Percentiles rank a stretch among this genome's conserved stretches.
phyloP scores from a whole-genome alignment of 53 echinoderm and acorn worm species.

The Holothuria leucospilota region DNA sequence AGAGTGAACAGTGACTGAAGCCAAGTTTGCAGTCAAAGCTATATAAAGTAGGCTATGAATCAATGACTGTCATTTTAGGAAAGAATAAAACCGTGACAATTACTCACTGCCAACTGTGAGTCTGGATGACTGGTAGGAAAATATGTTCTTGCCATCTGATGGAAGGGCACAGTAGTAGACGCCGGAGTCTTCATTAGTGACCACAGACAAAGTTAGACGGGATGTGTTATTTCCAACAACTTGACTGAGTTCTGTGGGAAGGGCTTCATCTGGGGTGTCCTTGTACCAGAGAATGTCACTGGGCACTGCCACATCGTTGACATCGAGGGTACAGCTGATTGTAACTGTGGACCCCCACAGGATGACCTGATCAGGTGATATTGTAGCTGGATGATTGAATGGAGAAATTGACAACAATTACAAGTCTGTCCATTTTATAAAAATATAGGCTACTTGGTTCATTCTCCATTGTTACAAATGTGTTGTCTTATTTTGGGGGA shows the following conservation, averaged over 20 bases:
- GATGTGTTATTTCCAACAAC: slow-evolving; percentile 15
- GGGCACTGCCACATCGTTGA: background rate
- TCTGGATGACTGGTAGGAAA: slow-evolving; percentile 11
- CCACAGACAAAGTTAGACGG: background rate
- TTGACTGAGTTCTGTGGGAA: slow-evolving; percentile 7
- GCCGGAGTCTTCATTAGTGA: slow-evolving; percentile 20
- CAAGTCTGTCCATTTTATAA: too few species aligned
- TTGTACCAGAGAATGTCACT: slow-evolving; percentile 21
- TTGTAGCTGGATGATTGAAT: background rate
- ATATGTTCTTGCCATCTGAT: slow-evolving; percentile 30
- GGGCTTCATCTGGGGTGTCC: slow-evolving; percentile 27
- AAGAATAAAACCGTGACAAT: background rate
- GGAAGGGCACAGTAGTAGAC: slow-evolving; percentile 44
- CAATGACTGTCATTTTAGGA: too few species aligned
- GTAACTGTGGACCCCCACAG: slow-evolving; percentile 27
- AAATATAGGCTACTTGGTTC: too few species aligned
- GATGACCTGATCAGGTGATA: slow-evolving; percentile 20
- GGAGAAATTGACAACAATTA: too few species aligned
- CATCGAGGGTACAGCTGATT: background rate
- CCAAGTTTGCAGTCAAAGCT: too few species aligned
- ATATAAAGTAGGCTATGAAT: too few species aligned
- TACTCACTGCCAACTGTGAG: slow-evolving; percentile 26
- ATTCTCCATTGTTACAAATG: too few species aligned
- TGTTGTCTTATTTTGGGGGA: too few species aligned
- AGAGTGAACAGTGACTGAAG: too few species aligned